Base-by-base conservation (phyloP, 2,797 vertebrate species). In the Platyrinchus mystaceus region DNA sequence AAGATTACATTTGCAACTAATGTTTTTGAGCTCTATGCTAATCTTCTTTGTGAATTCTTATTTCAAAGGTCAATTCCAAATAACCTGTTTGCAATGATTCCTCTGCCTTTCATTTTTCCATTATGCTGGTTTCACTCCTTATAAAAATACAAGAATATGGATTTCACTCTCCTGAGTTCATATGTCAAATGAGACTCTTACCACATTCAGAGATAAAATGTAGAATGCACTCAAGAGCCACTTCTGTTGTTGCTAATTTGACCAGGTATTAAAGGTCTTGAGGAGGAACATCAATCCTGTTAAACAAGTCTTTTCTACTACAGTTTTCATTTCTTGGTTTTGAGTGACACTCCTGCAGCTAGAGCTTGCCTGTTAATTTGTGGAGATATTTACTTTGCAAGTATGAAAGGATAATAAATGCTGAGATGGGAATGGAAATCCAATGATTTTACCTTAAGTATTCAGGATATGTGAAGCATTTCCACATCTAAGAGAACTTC, bases 401-500 rank as follows among this genome's bases (percentile, higher is more conserved):
- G 44, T 84, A 34, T 24, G n/a, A 87, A 79, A 56, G 68, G 7
- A 46, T 73, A 75, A 76, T 56, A 94, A 90, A 89, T 76, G 62
- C 49, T 67, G 56, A 88, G 34, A 71, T n/a, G 10, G 39, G 30
- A 88, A 43, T 34, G 24, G 47, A 81, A 95, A 74, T 47, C 7
- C 34, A 47, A 18, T 60, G 34, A 36, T 90, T 94, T 78, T 78
- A 84, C 60, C 39, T 93, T 90, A 73, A 66, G 37, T 44, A 90
- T 87, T 67, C 63, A 79, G 50, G 32, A 32, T 81, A 75, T 20
- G 30, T 41, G 77, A 94, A 88, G 28, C 26, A 87, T 93, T 96
- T 95, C 62, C 83, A 91, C 62, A 86, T 69, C 79, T 90, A 78
- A 94, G 81, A 91, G 73, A 93, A 94, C 43, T 90, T 91, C 83